These are phyloP conservation scores for Pycnonotus jocosus DNA, from an alignment of 2,113 vertebrate species.

Conservation along the genomic window DNA sequence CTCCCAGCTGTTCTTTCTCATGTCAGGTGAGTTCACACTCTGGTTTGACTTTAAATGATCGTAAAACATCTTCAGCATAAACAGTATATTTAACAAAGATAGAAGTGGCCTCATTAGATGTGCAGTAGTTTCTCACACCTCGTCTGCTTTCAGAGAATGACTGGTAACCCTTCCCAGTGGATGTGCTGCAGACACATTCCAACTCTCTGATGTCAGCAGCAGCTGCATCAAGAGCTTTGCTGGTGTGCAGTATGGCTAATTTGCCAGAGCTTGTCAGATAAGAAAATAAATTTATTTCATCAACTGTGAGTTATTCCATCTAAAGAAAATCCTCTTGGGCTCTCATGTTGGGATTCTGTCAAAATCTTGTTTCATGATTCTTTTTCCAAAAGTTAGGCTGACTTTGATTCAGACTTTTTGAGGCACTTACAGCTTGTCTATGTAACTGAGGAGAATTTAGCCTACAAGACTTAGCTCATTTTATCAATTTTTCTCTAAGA, in stretches of 20 bases:
- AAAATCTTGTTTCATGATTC: background rate
- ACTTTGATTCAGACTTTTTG: background rate
- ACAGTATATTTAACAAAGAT: constrained; percentile 36
- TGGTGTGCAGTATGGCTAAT: background rate
- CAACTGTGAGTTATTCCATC: background rate
- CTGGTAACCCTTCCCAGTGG: background rate
- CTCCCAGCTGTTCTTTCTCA: constrained; percentile 31
- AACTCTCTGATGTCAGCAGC: constrained; percentile 5
- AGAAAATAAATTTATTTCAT: constrained; percentile 19
- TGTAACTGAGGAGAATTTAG: background rate
- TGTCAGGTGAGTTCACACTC: constrained; percentile 34
- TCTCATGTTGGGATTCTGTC: background rate
- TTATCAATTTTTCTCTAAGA: background rate
- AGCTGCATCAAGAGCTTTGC: background rate
- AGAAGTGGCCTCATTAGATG: constrained; percentile 16
- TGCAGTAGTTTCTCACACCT: constrained; percentile 43
- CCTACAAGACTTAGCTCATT: background rate
- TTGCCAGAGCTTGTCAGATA: background rate
- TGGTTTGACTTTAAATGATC: background rate
- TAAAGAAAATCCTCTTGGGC: background rate
- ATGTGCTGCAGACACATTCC: constrained; percentile 49
- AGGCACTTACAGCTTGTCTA: background rate
- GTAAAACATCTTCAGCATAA: constrained; percentile 23
- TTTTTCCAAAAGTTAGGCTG: background rate
- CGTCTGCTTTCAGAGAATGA: background rate